Percentiles rank a stretch among this genome's conserved stretches.
These are phyloP conservation scores for Sus scrofa DNA, from an alignment of 2,113 vertebrate species.

Conservation along the genomic window T2T-Sscrofa CM000821.6:60676501-60677000, in stretches of 20 bases:
- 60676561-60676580: no score
- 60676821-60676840: not conserved
- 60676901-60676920: not conserved
- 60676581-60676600: no score
- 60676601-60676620: no score
- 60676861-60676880: not conserved
- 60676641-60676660: no score
- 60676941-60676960: not conserved
- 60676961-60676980: not conserved
- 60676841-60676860: not conserved
- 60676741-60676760: not conserved
- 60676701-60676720: not conserved
- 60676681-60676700: not conserved
- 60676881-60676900: not conserved
- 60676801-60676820: not conserved
- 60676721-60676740: not conserved
- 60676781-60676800: not conserved
- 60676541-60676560: no score
- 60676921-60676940: not conserved
- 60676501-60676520: no score
- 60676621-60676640: no score
- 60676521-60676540: no score
- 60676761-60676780: not conserved
- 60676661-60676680: no score
- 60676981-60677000: not conserved